Base-by-base conservation (phyloP, 2,113 vertebrate species). In the Nothocercus julius region DNA sequence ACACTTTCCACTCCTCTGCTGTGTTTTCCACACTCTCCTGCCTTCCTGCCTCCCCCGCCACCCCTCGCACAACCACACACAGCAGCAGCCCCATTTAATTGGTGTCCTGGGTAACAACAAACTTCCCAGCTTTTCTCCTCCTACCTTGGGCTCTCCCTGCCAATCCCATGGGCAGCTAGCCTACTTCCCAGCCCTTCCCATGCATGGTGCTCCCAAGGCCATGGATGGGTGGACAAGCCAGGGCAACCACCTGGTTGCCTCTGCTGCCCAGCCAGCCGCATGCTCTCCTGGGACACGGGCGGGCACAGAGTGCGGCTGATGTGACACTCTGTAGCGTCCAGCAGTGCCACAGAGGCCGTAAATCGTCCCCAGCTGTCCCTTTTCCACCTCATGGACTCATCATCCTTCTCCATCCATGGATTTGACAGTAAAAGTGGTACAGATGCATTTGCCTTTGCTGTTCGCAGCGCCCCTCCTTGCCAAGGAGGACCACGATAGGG, bases 271-370 rank as follows among this genome's bases (percentile, higher is more conserved):
- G 32, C 4, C 2, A 6, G 66, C 0, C 2, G 25, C 2, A 22
- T 1, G 32, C 32, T 74, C 44, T 42, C 40, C 69, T 47, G 49
- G 62, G 69, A n/a, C 40, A 30, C 0, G 0, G 28, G 22, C 21
- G 21, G 0, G 0, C 13, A 12, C 18, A 14, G 25, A 15, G 6
- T 2, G 5, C n/a, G 20, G 45, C 2, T 30, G 53, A 5, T 2
- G 2, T 51, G 28, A 62, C 2, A 7, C 13, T n/a, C 59, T 1
- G 0, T 40, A 30, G 67, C 0, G 1, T 11, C 58, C 44, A 42
- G 2, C 19, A 5, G 56, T 19, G 21, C 44, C 49, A 36, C 2
- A 1, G 63, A 36, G 25, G 14, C 12, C 16, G 2, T 34, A 56
- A 32, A 20, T 18, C 10, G 15, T 49, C 40, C 64, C 21, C 5